phyloP scores from a whole-genome alignment of 92 coral and sea anemone species.

The Palythoa heliodiscus region DNA sequence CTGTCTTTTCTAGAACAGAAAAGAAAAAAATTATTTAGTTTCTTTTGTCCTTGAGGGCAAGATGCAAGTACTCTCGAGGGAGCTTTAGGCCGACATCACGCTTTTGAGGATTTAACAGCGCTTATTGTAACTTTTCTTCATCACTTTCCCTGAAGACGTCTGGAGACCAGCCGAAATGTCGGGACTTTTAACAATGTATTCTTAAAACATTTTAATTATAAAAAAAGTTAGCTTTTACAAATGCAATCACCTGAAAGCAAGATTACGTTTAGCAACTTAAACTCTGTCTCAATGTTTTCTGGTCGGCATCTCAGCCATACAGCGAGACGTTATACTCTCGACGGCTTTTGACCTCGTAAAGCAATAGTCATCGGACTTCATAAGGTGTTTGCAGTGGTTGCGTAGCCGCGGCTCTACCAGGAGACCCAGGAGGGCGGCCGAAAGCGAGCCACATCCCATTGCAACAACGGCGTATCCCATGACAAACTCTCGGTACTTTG shows the following conservation, averaged over 20 bases:
- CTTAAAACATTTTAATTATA: too few relatives aligned
- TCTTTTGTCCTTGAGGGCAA: too few relatives aligned
- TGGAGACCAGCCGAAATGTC: too few relatives aligned
- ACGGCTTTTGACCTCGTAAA: constrained; percentile 81
- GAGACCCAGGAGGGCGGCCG: constrained; percentile 79
- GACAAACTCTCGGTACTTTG: constrained; percentile 75
- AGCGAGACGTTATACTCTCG: constrained; percentile 65
- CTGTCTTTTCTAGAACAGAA: not conserved
- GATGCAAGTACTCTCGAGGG: too few relatives aligned
- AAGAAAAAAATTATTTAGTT: not conserved
- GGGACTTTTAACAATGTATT: too few relatives aligned
- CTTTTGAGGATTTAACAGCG: too few relatives aligned
- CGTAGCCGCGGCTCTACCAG: constrained; percentile 76
- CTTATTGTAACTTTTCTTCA: too few relatives aligned
- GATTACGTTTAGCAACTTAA: not conserved
- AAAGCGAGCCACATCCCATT: constrained; percentile 78
- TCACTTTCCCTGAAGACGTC: too few relatives aligned
- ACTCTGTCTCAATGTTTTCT: not conserved
- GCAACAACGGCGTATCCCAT: constrained; percentile 89
- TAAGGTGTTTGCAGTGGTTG: constrained; percentile 61
- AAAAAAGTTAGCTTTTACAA: too few relatives aligned
- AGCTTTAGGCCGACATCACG: too few relatives aligned
- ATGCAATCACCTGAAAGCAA: too few relatives aligned
- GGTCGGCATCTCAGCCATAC: constrained; percentile 46
- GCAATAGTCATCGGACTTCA: constrained; percentile 73